These are phyloP conservation scores for Gallinago jamesoni DNA, from an alignment of 2,113 vertebrate genomes.

Conservation along the genomic window DNA sequence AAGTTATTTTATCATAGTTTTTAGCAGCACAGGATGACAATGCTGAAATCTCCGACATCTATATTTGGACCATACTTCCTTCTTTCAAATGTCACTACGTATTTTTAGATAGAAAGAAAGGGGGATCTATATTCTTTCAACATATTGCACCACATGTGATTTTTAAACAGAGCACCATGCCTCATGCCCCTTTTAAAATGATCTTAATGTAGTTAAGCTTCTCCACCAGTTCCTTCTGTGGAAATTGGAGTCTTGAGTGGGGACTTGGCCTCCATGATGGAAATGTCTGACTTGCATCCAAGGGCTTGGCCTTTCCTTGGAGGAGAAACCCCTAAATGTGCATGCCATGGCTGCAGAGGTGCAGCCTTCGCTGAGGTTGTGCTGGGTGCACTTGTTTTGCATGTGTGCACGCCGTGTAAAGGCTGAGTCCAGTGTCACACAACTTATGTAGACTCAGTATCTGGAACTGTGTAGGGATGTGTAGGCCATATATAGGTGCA, in stretches of 20 bases:
- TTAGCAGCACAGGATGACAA: conserved; percentile 41
- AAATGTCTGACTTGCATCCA: not conserved
- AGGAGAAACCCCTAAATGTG: not conserved
- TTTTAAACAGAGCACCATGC: not conserved
- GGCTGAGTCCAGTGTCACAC: fast-evolving
- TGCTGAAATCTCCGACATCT: conserved; percentile 54
- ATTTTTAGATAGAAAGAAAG: conserved; percentile 55
- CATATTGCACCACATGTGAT: not conserved
- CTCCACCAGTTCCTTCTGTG: not conserved
- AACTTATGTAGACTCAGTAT: not conserved
- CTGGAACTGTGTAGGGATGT: not conserved
- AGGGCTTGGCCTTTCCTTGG: not conserved
- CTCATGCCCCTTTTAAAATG: not conserved
- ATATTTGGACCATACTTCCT: conserved; percentile 64
- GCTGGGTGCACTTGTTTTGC: fast-evolving
- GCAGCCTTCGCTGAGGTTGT: fast-evolving
- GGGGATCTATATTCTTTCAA: conserved; percentile 48
- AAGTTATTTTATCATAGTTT: not conserved
- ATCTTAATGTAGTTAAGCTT: not conserved
- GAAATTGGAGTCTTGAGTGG: not conserved
- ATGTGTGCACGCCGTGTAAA: fast-evolving
- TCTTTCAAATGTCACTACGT: conserved; percentile 45
- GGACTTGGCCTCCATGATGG: not conserved
- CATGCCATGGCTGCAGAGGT: fast-evolving
- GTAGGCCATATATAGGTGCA: not conserved